Base-by-base conservation (phyloP, 1,140 invertebrate genomes). In the Triops cancriformis region DNA sequence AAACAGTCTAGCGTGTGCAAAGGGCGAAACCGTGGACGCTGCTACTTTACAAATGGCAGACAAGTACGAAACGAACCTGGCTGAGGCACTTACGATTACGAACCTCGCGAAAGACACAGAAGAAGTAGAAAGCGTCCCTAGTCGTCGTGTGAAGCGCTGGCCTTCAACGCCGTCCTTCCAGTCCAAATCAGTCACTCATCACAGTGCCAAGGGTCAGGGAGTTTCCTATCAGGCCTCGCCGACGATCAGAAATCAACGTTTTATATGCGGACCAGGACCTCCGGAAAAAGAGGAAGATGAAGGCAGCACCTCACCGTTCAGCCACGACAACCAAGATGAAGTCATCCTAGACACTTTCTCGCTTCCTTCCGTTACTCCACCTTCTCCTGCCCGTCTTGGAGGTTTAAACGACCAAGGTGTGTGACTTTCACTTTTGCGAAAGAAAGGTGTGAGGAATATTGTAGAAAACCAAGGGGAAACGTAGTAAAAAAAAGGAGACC, bases 131-230 rank as follows among this genome's bases (percentile, higher is more conserved):
- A 23, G 72, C 28, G 77, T 73, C 23, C 73, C 73, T 27, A 78
- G 73, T 27, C 77, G 77, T 27, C 73, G 74, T 14, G 72, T 73
- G 73, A 73, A 73, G 14, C 77, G 77, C 9, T 78, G 77, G 77
- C 77, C 77, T 42, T 78, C 77, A 12, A 78, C 77, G 1, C 77
- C 77, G 73, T 37, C 77, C 4, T 78, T 78, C 74, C 18, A 51
- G 75, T 64, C 75, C 10, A 76, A 64, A 64, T 14, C 51, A 64
- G 51, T 64, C 14, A 1, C 51, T 64, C 51, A 64, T 64, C 51
- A 64, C 51, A 64, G 14, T 64, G 5, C 51, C 51, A 0, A 18
- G 23, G 18, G 18, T 14, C 0, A 64, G 51, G 51, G 51, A 64
- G 51, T 23, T 64, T 10, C 51, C 23, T 6, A 64, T 64, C 51